A percentile compares a stretch with the other conserved stretches of the same genome.
phyloP scores from a whole-genome alignment of 2,888 invertebrate genomes.

The Nezara viridula region DNA sequence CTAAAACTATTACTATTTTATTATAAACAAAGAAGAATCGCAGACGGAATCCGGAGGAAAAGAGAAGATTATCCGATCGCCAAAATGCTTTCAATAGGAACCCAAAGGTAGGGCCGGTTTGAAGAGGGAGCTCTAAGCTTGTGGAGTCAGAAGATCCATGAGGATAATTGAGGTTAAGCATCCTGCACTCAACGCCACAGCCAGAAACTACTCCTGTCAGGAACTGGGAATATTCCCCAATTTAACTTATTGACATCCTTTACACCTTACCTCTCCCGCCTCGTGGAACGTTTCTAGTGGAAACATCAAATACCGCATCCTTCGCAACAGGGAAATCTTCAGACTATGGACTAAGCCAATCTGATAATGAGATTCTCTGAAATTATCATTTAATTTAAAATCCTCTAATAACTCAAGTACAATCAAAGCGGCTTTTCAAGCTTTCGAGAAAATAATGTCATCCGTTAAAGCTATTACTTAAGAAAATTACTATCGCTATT shows the following conservation, averaged over 20 bases:
- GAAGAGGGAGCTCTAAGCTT: background rate
- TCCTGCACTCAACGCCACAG: conserved; percentile 43
- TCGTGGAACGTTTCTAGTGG: background rate
- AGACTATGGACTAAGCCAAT: background rate
- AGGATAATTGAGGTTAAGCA: conserved; percentile 46
- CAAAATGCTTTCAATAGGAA: background rate
- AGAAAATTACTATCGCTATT: background rate
- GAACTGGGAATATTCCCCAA: conserved; percentile 32
- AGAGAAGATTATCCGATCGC: background rate
- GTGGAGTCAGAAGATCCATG: conserved; percentile 29
- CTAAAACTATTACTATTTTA: too few species aligned
- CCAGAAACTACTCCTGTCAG: conserved; percentile 36
- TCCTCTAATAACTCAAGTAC: conserved; percentile 6
- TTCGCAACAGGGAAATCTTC: background rate
- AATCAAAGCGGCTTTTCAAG: conserved; percentile 12
- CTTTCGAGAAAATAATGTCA: background rate
- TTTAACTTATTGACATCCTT: conserved; percentile 48
- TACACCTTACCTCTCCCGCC: background rate
- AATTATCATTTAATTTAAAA: background rate
- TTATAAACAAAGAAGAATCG: background rate
- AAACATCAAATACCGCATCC: conserved; percentile 24
- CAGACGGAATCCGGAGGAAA: background rate
- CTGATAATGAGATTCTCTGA: conserved; percentile 13
- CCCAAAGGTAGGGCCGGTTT: background rate
- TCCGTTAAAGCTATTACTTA: background rate